Evolutionary conservation across 2,797 vertebrate species (phyloP).

Genomic region (Babyrousa celebensis): DNA sequence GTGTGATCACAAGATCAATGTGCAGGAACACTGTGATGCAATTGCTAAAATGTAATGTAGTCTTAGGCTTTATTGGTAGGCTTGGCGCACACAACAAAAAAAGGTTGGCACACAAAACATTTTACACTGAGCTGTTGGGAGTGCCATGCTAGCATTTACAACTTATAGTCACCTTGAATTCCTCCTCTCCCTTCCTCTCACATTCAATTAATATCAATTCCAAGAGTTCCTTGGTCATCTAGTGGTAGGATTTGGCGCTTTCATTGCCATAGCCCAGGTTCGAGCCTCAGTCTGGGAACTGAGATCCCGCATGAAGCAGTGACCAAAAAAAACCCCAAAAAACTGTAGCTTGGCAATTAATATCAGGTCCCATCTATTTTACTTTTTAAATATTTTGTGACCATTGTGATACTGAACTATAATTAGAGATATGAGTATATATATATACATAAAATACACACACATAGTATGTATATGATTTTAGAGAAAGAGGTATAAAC

Average conservation of each 20-base stretch:
- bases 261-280: no score
- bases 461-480: neutral
- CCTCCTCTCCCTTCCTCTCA: neutral
- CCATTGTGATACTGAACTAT: neutral
- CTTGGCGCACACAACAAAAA: neutral
- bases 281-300: no score
- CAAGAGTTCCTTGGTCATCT: no score
- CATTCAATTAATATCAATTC: neutral
- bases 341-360: neutral
- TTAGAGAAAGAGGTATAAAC: neutral
- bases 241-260: no score
- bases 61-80: neutral
- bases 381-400: neutral
- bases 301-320: no score
- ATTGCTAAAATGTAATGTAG: neutral
- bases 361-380: neutral
- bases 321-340: no score
- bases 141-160: neutral
- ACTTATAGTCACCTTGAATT: neutral
- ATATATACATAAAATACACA: no score
- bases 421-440: neutral
- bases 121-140: neutral
- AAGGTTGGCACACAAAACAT: neutral
- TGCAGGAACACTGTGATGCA: neutral
- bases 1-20: slow-evolving; percentile 40